Conservation (phyloP, 2,113 vertebrate genomes). For the Peromyscus leucopus region DNA sequence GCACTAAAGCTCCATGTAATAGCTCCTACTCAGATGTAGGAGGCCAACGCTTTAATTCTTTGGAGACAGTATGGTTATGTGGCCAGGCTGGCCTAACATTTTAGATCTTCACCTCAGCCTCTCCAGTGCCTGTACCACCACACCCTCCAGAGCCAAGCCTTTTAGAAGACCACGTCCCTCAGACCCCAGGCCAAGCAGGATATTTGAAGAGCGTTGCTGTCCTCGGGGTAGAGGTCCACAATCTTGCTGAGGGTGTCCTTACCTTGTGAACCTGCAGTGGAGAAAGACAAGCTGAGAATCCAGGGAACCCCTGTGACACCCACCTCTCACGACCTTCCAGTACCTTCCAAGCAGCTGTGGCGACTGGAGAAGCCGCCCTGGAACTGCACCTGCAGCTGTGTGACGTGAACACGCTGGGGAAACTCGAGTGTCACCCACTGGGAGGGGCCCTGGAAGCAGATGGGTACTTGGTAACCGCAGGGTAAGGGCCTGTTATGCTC, state of each 20-base stretch:
- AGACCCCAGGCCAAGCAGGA: conserved; percentile 87
- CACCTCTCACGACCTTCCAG: neutral
- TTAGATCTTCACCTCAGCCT: neutral
- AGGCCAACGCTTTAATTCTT: neutral
- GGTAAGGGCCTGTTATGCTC: too few species aligned
- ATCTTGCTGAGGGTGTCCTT: conserved; percentile 85
- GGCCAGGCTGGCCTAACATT: neutral
- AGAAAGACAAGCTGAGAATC: neutral
- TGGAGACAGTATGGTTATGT: neutral
- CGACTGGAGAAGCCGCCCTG: conserved; percentile 96
- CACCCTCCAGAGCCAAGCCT: neutral
- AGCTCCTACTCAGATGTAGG: neutral
- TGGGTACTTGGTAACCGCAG: fast-evolving
- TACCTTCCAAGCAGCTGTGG: conserved; percentile 93
- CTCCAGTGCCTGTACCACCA: neutral
- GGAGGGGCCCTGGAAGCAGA: conserved; percentile 88
- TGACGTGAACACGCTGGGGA: conserved; percentile 88
- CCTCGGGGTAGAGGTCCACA: conserved; percentile 92
- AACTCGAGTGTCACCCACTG: conserved; percentile 97
- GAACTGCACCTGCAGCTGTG: conserved; percentile 93
- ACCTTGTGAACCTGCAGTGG: conserved; percentile 87
- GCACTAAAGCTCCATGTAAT: neutral
- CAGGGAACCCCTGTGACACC: fast-evolving
- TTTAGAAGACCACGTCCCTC: neutral
- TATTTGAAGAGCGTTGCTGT: conserved; percentile 95